A percentile compares a stretch with the other conserved stretches of the same genome.
Conservation (phyloP, 2,113 vertebrate species). For the Scalopus aquaticus region DNA sequence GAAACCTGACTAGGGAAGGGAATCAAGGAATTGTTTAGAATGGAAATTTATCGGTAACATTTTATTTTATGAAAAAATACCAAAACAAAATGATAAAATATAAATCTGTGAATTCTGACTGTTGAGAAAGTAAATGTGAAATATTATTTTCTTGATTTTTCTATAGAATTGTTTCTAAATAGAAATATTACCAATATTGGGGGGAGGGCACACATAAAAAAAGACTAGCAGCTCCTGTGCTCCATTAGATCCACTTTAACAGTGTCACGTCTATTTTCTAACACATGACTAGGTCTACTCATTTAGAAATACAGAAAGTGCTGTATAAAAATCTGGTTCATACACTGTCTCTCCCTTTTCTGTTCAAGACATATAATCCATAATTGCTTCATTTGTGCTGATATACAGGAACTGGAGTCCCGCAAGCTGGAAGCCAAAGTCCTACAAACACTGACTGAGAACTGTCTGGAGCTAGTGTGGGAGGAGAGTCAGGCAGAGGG, state of each 20-base stretch:
- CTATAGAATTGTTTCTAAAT: background rate
- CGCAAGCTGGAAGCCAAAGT: background rate
- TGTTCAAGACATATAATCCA: background rate
- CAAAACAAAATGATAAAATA: slow-evolving; percentile 17
- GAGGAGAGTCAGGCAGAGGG: background rate
- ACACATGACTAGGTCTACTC: background rate
- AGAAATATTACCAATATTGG: background rate
- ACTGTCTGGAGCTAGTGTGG: background rate
- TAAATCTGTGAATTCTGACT: background rate
- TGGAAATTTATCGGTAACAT: background rate
- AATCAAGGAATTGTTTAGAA: background rate
- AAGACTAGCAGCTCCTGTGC: background rate
- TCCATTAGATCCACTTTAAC: background rate
- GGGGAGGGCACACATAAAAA: background rate
- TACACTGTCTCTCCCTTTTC: background rate
- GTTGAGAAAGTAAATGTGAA: background rate
- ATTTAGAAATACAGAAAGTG: too few relatives aligned
- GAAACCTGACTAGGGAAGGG: background rate
- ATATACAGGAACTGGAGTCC: background rate
- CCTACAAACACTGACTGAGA: background rate
- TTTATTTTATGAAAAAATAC: background rate
- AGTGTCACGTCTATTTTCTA: background rate
- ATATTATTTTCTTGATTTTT: background rate
- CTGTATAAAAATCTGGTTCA: background rate
- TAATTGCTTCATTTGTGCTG: background rate